These are phyloP conservation scores for Achatina immaculata DNA, from an alignment of 1,140 invertebrate genomes.

Conservation along the genomic window DNA sequence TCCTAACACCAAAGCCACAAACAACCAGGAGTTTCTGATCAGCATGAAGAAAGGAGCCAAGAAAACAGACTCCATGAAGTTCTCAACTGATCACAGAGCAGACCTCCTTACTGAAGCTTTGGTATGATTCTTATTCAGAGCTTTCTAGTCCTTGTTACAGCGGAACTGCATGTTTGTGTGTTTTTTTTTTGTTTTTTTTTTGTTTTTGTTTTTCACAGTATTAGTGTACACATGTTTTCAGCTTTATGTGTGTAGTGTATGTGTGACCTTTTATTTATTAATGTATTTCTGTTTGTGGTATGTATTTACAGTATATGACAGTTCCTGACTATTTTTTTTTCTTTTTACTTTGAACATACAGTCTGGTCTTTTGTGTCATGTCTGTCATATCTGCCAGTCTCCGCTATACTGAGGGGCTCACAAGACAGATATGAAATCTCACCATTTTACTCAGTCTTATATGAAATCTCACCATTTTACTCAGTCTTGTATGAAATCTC, in stretches of 20 bases:
- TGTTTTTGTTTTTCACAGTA: neutral
- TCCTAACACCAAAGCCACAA: conserved; percentile 67
- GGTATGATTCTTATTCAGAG: conserved; percentile 75
- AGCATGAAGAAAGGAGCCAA: conserved; percentile 86
- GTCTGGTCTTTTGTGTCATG: too few species aligned
- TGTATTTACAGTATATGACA: neutral
- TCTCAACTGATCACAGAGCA: conserved; percentile 95
- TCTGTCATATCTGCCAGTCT: too few species aligned
- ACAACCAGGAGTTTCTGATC: conserved; percentile 82
- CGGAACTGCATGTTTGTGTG: neutral
- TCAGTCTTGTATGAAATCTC: too few species aligned
- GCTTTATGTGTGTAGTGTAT: neutral
- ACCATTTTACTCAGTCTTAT: too few species aligned
- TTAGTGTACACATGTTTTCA: neutral
- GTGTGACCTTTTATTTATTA: neutral
- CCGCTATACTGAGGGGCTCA: too few species aligned
- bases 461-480: too few species aligned
- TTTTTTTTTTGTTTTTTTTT: neutral
- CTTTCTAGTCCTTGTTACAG: too few species aligned
- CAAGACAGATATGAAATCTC: too few species aligned
- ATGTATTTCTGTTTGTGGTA: neutral
- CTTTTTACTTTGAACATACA: too few species aligned
- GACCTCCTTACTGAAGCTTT: conserved; percentile 93
- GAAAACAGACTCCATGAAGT: conserved; percentile 94
- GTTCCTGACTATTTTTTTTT: too few species aligned